Base-by-base conservation (phyloP, 2,797 vertebrate species). In the Trematomus bernacchii region DNA sequence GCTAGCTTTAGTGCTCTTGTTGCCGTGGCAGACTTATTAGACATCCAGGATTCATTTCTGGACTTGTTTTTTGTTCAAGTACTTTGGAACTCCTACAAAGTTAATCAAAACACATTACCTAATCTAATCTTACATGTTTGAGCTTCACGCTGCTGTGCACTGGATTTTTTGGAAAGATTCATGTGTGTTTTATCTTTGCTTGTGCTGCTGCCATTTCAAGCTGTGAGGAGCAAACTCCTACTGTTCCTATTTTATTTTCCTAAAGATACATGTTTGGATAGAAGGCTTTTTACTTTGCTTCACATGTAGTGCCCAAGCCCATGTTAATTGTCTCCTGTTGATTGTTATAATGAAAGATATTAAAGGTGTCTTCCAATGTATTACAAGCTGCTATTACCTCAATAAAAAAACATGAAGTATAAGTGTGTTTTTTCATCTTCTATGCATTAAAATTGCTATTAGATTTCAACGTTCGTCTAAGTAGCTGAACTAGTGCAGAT, bases 151-250 rank as follows among this genome's bases (percentile, higher is more conserved):
- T 77, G 58, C 66, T 76, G 60, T 76, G 66, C 46, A 42, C 61
- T 55, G 18, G 50, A 60, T 40, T 62, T 5, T 53, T 59, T 61
- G 50, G n/a, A 43, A 63, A 73, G 54, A 71, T 58, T 16, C 59
- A 61, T 21, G 12, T 67, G 10, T 65, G 10, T 37, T 43, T 64
- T 71, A 13, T 76, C 23, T 84, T 60, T 62, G 33, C 47, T 63
- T 71, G 33, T 73, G 71, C 53, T 63, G 53, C 55, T 68, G 48
- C 70, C 33, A 62, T 60, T 65, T 85, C 50, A 66, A 71, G 54
- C 58, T 69, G 51, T 30, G 46, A 66, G 58, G 47, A 66, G 58
- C 46, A n/a, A 48, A 11, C n/a, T 59, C 65, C 77, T 23, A 27
- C 55, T 79, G 47, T 67, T 71, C 61, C 13, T 66, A 3, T 59